Evolutionary conservation across 2,113 vertebrate genomes (phyloP), one percentile per base, ranked within the genome.

Genomic region (Poicephalus meyeri): DNA sequence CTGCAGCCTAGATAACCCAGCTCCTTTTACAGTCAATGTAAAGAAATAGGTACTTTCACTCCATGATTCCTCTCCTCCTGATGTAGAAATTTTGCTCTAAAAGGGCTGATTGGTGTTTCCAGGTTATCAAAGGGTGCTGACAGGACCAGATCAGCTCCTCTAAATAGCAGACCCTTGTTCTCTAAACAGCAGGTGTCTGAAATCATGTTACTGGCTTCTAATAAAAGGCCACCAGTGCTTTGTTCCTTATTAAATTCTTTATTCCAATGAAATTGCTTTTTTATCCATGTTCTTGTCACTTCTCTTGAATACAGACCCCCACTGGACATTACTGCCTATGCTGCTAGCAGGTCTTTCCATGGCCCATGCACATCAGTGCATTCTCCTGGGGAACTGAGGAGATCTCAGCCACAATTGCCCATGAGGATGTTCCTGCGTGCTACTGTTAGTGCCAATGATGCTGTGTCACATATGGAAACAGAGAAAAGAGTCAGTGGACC

Each of bases 241-340:
- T 84, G 10, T 55, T 83, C 73, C 16, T 13, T 2, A 7, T 33
- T 66, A 60, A 83, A 58, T 12, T 50, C 41, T 80, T 93, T 66
- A 73, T 86, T 94, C 12, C 28, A 58, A 24, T 28, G 15, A 13
- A 66, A 33, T 3, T 68, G 10, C 23, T n/a, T 64, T 94, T 93
- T 79, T 35, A 21, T 71, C n/a, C 2, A 2, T 20, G 24, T 86
- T 92, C 53, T 28, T 56, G 29, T 61, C 72, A 25, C 25, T 79
- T 52, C 6, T 47, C 17, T 78, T 0, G 0, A 86, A 24, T n/a
- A 42, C 33, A 70, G 21, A 41, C 3, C 7, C 6, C 6, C 41
- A 12, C 2, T 29, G 41, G 68, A 73, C 1, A 0, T 53, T 49
- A 28, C 8, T 31, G 49, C 13, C 11, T 52, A 0, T 11, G 25